Conservation (phyloP, 2,888 invertebrate genomes). For the Beris chalybata region DNA sequence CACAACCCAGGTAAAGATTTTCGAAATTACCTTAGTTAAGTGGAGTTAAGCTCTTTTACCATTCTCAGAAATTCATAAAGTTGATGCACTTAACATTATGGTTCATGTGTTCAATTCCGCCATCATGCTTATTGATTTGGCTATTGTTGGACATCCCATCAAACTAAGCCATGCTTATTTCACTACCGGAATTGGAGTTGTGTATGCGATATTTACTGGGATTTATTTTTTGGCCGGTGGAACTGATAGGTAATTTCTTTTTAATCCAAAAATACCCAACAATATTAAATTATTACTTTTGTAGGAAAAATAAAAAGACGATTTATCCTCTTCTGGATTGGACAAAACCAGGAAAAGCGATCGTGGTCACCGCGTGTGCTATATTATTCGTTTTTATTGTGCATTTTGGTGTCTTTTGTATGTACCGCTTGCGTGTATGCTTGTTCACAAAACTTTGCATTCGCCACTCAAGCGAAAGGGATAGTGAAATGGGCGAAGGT, state of each 20-base stretch:
- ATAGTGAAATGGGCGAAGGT: constrained; percentile 53
- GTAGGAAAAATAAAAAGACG: constrained; percentile 63
- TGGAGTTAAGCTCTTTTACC: neutral
- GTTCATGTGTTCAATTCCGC: constrained; percentile 66
- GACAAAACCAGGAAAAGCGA: constrained; percentile 65
- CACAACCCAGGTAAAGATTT: constrained; percentile 66
- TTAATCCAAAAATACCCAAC: neutral
- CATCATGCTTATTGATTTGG: constrained; percentile 71
- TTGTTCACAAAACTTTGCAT: constrained; percentile 55
- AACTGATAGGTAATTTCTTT: constrained; percentile 63
- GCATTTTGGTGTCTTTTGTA: constrained; percentile 62
- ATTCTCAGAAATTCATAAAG: constrained; percentile 51
- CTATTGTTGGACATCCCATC: constrained; percentile 72
- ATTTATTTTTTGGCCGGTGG: constrained; percentile 75
- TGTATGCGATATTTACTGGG: constrained; percentile 70
- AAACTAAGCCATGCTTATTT: constrained; percentile 61
- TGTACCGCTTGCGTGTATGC: constrained; percentile 60
- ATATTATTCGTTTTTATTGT: constrained; percentile 63
- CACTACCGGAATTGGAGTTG: constrained; percentile 63
- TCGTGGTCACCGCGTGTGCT: constrained; percentile 62
- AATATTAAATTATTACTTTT: constrained; percentile 5
- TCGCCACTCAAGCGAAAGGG: constrained; percentile 49
- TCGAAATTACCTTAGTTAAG: neutral
- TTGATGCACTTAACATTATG: constrained; percentile 56
- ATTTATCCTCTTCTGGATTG: constrained; percentile 81